Base-by-base conservation (phyloP, 2,113 vertebrate species). In the Delphinus delphis region DNA sequence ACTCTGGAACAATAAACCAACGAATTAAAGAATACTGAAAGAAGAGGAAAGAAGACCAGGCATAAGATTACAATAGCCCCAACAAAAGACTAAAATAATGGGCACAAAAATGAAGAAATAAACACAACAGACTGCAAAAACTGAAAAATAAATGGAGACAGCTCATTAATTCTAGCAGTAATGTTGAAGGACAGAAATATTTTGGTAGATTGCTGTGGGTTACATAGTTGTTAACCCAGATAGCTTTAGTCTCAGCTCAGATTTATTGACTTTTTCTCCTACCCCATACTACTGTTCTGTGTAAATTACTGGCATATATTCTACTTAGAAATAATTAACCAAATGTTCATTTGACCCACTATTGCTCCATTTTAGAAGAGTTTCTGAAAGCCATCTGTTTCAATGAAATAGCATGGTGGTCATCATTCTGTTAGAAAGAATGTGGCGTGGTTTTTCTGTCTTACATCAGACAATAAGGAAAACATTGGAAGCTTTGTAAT, bases 351-450 rank as follows among this genome's bases (percentile, higher is more conserved):
- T 82, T 96, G 12, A 50, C 15, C 58, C 36, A 53, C 60, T 93
- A 86, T 84, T 96, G 90, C 87, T 79, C 90, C 87, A 90, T 91
- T 95, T 96, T 87, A 82, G 5, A 95, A 94, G 71, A 95, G 70
- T 90, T 88, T 96, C 90, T 92, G 44, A 95, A 96, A 81, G 63
- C 13, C 26, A 82, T 94, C 41, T 97, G 63, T 93, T 97, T 93
- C 53, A 63, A 21, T 93, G 88, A 97, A 97, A 96, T 60, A 80
- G 11, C 33, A 80, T 79, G 26, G n/a, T 92, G 63, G 89, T 81
- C 93, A 97, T 94, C 84, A 58, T 84, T 96, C 86, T 93, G n/a
- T 96, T 92, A 90, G n/a, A 92, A 91, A 96, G 63, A 96, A 92
- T 86, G 74, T 44, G 26, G 12, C 90, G 87, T 96, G 91, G 83